Conservation (phyloP, 2,888 invertebrate species). For the Blastobasis lacticolella region DNA sequence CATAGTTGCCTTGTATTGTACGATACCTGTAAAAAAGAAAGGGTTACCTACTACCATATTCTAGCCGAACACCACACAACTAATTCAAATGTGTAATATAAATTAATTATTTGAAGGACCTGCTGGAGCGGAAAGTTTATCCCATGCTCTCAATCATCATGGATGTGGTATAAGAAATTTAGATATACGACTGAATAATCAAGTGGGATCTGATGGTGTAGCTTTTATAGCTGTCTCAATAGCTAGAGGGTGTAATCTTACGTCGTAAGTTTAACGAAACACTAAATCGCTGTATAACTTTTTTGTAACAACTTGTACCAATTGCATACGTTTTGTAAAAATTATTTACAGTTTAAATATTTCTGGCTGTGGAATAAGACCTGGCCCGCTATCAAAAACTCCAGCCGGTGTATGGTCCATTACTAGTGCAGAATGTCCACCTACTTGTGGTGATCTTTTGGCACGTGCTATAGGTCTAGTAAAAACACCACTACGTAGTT, state of each 20-base stretch:
- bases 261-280: conserved; percentile 32
- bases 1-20: no score
- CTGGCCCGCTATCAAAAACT: conserved; percentile 47
- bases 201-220: conserved; percentile 59
- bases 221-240: conserved; percentile 60
- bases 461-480: conserved; percentile 66
- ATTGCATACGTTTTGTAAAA: background rate
- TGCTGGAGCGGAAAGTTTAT: conserved; percentile 51
- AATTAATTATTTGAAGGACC: conserved; percentile 34
- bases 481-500: conserved; percentile 58
- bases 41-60: no score
- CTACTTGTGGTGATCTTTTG: conserved; percentile 62
- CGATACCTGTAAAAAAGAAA: no score
- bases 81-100: no score
- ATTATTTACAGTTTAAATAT: conserved; percentile 50
- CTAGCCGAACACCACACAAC: no score
- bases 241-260: conserved; percentile 65
- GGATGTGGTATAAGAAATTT: conserved; percentile 50
- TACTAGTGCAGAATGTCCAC: conserved; percentile 58
- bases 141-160: conserved; percentile 53
- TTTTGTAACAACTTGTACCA: no score
- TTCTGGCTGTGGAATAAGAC: conserved; percentile 64
- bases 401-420: conserved; percentile 68
- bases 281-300: no score
- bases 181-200: conserved; percentile 59